phyloP scores from a whole-genome alignment of 2,888 invertebrate species.

The Cecidostiba fungosa region DNA sequence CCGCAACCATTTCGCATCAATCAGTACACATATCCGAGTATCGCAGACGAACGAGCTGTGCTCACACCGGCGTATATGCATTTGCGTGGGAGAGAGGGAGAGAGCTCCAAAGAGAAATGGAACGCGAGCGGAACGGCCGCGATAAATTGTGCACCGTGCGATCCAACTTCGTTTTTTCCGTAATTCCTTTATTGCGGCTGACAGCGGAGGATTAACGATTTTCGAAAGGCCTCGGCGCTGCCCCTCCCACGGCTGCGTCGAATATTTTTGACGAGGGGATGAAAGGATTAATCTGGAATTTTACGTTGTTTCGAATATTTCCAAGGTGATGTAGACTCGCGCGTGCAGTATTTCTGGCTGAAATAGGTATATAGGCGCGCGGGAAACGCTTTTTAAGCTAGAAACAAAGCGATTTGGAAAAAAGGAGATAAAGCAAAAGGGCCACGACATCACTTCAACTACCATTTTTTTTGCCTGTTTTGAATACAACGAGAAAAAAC shows the following conservation, averaged over 20 bases:
- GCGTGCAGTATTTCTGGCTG: not conserved
- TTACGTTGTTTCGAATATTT: conserved; percentile 12
- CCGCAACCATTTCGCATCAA: conserved; percentile 66
- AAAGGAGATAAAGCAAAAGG: not conserved
- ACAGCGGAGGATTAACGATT: conserved; percentile 58
- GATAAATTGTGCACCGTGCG: conserved; percentile 50
- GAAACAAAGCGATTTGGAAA: not conserved
- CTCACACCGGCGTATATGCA: not conserved
- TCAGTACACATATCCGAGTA: conserved; percentile 55
- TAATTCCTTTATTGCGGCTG: conserved; percentile 60
- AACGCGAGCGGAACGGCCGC: conserved; percentile 15
- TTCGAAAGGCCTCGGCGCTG: conserved; percentile 23
- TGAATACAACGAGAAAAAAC: not conserved
- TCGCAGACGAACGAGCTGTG: conserved; percentile 2
- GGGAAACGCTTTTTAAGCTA: not conserved
- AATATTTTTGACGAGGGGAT: conserved; percentile 41
- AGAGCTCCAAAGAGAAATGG: conserved; percentile 18
- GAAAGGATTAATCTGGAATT: conserved; percentile 39
- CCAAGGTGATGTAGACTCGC: conserved; percentile 24
- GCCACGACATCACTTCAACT: not conserved
- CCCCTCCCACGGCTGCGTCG: not conserved
- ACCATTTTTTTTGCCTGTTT: not conserved
- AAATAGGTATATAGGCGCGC: not conserved
- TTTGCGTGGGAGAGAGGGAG: not conserved
- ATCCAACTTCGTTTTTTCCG: conserved; percentile 58